phyloP scores from a whole-genome alignment of 2,888 invertebrate species.

The Troides aeacus region DNA sequence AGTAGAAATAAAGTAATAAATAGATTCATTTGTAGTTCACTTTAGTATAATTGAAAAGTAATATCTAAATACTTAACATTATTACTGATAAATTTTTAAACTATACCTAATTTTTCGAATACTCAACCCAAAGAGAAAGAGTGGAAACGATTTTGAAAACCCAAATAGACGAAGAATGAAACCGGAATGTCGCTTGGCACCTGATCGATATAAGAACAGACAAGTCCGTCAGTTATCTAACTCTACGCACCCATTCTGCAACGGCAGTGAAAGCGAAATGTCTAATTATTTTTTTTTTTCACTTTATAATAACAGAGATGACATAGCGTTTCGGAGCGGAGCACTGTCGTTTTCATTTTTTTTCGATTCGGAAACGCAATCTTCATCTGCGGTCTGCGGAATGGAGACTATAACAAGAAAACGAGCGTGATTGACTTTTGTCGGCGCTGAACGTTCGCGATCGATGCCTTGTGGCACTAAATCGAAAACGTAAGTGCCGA shows the following conservation, averaged over 20 bases:
- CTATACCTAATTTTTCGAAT: too few species aligned
- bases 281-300: constrained; percentile 65
- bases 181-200: constrained; percentile 58
- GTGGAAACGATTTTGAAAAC: constrained; percentile 30
- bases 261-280: constrained; percentile 73
- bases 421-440: constrained; percentile 54
- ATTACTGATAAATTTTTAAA: too few species aligned
- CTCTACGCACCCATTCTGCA: constrained; percentile 59
- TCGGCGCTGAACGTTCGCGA: constrained; percentile 38
- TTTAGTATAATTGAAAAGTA: too few species aligned
- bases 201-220: constrained; percentile 63
- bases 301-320: constrained; percentile 62
- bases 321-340: constrained; percentile 56
- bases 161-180: constrained; percentile 48
- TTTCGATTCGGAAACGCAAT: constrained; percentile 44
- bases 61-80: too few species aligned
- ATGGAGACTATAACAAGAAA: constrained; percentile 53
- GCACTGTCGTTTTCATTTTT: constrained; percentile 34
- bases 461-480: constrained; percentile 36
- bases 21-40: too few species aligned
- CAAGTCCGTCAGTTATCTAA: constrained; percentile 66
- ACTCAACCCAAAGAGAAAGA: too few species aligned
- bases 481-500: constrained; percentile 40
- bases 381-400: constrained; percentile 46
- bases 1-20: too few species aligned